Conservation (phyloP, 2,113 vertebrate species). For the Poicephalus meyeri region DNA sequence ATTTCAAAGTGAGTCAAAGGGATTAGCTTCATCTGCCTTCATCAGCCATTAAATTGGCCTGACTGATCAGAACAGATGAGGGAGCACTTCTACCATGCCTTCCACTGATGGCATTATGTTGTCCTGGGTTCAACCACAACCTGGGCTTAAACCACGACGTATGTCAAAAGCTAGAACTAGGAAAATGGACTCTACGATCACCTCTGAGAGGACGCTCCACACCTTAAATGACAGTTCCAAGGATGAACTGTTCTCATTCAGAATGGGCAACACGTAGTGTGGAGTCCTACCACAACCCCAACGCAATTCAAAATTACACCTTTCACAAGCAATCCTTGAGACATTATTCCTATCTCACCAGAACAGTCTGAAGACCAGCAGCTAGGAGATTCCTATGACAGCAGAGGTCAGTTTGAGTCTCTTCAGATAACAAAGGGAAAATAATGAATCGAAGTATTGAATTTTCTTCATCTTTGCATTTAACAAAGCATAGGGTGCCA, state of each 20-base stretch:
- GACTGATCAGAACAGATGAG: rapidly evolving
- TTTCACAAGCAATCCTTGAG: background rate
- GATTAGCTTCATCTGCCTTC: background rate
- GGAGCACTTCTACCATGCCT: background rate
- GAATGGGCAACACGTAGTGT: background rate
- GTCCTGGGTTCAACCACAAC: too few relatives aligned
- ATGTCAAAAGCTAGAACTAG: background rate
- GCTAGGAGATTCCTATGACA: background rate
- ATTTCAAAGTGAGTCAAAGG: background rate
- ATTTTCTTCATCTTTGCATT: background rate
- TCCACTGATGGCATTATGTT: rapidly evolving
- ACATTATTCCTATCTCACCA: background rate
- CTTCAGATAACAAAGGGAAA: background rate
- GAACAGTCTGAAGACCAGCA: background rate
- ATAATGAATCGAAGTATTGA: background rate
- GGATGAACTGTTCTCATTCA: background rate
- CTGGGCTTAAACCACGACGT: too few relatives aligned
- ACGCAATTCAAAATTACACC: background rate
- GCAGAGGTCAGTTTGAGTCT: background rate
- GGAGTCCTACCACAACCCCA: background rate
- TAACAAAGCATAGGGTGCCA: background rate
- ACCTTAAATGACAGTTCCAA: background rate
- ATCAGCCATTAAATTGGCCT: background rate
- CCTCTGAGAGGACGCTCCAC: background rate
- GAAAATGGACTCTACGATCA: background rate